Conservation (phyloP, 2,888 invertebrate species). For the Clivina fossor region DNA sequence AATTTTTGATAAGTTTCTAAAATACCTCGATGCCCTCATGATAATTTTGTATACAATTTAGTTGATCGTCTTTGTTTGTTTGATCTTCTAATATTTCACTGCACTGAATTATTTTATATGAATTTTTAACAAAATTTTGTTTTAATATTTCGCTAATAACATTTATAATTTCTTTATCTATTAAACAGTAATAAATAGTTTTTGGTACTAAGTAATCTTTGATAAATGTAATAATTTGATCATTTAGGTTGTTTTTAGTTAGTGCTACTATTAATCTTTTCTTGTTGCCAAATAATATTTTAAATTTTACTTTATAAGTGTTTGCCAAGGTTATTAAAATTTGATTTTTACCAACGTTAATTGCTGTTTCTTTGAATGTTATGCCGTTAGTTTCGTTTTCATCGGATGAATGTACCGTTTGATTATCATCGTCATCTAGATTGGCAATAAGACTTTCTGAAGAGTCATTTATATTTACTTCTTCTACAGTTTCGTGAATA, state of each 20-base stretch:
- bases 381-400: slow-evolving; percentile 15
- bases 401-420: slow-evolving; percentile 16
- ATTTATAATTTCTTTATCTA: slow-evolving; percentile 6
- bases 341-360: slow-evolving; percentile 16
- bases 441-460: slow-evolving; percentile 19
- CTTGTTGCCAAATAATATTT: slow-evolving; percentile 10
- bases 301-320: slow-evolving; percentile 7
- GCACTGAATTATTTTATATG: slow-evolving; percentile 12
- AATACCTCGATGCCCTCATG: no score
- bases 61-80: slow-evolving; percentile 3
- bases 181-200: slow-evolving; percentile 10
- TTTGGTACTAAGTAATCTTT: slow-evolving; percentile 10
- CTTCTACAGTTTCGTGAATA: slow-evolving; percentile 1
- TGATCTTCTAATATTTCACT: slow-evolving; percentile 16
- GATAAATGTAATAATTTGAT: slow-evolving; percentile 12
- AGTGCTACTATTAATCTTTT: slow-evolving; percentile 17
- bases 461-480: slow-evolving; percentile 18
- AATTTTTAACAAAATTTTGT: slow-evolving; percentile 2
- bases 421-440: slow-evolving; percentile 6
- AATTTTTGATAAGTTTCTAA: no score
- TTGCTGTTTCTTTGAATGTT: slow-evolving; percentile 15
- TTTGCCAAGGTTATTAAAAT: slow-evolving; percentile 16
- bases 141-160: slow-evolving; percentile 3
- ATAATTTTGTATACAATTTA: background rate
- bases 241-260: slow-evolving; percentile 6